Evolutionary conservation across 2,797 vertebrate species (phyloP).

Genomic region (Danio choprae): DNA sequence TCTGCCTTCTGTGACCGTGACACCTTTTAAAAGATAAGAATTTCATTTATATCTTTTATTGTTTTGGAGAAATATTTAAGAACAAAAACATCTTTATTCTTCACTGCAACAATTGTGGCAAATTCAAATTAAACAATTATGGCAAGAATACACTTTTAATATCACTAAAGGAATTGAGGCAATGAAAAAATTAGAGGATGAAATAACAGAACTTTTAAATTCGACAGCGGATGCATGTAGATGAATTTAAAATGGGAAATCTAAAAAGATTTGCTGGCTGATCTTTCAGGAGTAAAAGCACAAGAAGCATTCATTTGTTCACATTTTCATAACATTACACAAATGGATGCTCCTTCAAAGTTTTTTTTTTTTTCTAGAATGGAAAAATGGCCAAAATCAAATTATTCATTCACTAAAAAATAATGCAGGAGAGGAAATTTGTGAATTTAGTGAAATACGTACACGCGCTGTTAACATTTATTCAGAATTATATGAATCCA

Average conservation of each 20-base stretch:
- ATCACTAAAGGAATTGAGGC: not conserved
- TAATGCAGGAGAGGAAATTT: not conserved
- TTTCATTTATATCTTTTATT: not conserved
- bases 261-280: not conserved
- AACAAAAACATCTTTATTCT: not conserved
- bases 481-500: not conserved
- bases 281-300: not conserved
- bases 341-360: not conserved
- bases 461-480: not conserved
- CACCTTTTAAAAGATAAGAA: not conserved
- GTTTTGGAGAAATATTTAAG: not conserved
- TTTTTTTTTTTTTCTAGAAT: not conserved
- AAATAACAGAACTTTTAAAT: not conserved
- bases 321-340: not conserved
- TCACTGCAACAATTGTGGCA: slow-evolving; percentile 14
- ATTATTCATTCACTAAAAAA: not conserved
- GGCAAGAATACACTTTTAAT: slow-evolving; percentile 29
- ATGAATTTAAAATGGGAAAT: not conserved
- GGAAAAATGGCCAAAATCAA: not conserved
- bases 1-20: too few relatives aligned
- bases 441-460: not conserved
- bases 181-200: not conserved
- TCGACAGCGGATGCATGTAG: not conserved
- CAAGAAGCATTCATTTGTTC: too few relatives aligned
- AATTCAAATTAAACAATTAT: slow-evolving; percentile 1